These are phyloP conservation scores for Rostratula benghalensis DNA, from an alignment of 2,113 vertebrate genomes.

Conservation along the genomic window DNA sequence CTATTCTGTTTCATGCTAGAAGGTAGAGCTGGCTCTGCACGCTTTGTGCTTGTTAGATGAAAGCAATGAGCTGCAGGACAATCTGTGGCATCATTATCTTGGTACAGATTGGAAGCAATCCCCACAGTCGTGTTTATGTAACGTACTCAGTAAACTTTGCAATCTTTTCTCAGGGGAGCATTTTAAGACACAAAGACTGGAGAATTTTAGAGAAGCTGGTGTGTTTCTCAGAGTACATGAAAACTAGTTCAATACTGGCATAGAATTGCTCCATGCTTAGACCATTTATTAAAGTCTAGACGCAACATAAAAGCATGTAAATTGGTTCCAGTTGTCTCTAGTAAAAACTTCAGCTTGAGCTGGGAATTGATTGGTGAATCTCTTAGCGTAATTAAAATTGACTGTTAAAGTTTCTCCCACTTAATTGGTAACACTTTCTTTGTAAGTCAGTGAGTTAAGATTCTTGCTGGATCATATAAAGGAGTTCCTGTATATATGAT, in stretches of 20 bases:
- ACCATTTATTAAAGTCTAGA: constrained; percentile 98
- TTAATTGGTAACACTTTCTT: constrained; percentile 84
- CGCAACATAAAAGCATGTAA: constrained; percentile 93
- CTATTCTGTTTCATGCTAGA: not conserved
- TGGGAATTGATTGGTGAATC: constrained; percentile 81
- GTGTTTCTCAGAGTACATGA: constrained; percentile 56
- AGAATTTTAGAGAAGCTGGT: constrained; percentile 33
- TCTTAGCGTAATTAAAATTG: constrained; percentile 80
- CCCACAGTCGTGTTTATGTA: not conserved
- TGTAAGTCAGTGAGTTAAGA: constrained; percentile 73
- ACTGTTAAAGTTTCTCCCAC: constrained; percentile 81
- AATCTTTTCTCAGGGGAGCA: not conserved
- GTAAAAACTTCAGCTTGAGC: constrained; percentile 81
- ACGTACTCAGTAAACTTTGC: not conserved
- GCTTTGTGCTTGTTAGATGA: not conserved
- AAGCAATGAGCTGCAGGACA: not conserved
- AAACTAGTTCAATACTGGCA: constrained; percentile 80
- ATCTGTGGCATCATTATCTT: not conserved
- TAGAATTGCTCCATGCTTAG: constrained; percentile 79
- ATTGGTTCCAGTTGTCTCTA: constrained; percentile 87
- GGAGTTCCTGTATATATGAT: constrained; percentile 79
- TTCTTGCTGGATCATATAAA: constrained; percentile 80
- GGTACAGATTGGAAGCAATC: not conserved
- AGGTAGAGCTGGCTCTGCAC: not conserved
- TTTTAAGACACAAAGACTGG: constrained; percentile 20